phyloP scores from a whole-genome alignment of 2,113 vertebrate species.

The Ophiodon elongatus region DNA sequence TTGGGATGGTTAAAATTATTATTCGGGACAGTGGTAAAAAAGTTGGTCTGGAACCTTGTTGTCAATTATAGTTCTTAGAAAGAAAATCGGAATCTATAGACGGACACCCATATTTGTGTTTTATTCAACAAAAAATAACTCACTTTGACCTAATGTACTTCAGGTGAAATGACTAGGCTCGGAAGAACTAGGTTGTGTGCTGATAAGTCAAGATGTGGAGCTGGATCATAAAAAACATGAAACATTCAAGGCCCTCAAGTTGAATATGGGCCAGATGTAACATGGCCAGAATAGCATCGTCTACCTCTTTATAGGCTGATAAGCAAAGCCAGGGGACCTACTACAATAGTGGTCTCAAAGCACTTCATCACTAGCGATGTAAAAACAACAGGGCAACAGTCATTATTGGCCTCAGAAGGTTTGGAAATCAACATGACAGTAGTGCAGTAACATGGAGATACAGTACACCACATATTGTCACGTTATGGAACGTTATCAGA shows the following conservation, averaged over 20 bases:
- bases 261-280: not conserved
- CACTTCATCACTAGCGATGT: not conserved
- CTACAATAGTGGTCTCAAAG: not conserved
- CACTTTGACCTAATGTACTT: not conserved
- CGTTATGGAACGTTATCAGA: not conserved
- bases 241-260: constrained; percentile 5
- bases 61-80: not conserved
- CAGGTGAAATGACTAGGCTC: not conserved
- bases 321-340: not conserved
- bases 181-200: not conserved
- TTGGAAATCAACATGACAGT: constrained; percentile 8
- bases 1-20: not conserved
- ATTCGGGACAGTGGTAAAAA: not conserved
- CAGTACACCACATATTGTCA: not conserved
- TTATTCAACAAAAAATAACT: not conserved
- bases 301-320: constrained; percentile 7
- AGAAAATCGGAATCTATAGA: no score
- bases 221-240: constrained; percentile 6
- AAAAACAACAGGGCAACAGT: not conserved
- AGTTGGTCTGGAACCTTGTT: not conserved
- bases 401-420: not conserved
- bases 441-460: not conserved
- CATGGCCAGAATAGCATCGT: not conserved
- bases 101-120: not conserved
- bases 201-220: constrained; percentile 5